Evolutionary conservation across 1,140 invertebrate genomes (phyloP).

Genomic region (Episyrphus balteatus): DNA sequence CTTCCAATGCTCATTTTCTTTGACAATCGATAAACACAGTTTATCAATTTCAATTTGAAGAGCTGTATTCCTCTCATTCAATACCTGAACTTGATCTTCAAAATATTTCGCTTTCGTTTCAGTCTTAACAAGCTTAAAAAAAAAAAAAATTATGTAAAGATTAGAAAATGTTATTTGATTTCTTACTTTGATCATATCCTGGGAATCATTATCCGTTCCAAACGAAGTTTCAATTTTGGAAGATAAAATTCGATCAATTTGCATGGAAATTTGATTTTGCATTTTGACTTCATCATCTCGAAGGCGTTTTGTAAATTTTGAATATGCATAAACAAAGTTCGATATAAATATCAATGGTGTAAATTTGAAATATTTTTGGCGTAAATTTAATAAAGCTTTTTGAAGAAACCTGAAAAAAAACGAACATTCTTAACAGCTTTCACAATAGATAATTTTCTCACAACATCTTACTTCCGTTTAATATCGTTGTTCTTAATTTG

Average conservation of each 20-base stretch:
- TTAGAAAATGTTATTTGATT: background rate
- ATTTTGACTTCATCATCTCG: slow-evolving; percentile 6
- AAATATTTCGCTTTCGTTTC: slow-evolving; percentile 24
- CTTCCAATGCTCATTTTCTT: slow-evolving; percentile 29
- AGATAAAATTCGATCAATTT: background rate
- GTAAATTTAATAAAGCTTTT: slow-evolving; percentile 9
- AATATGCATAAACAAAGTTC: slow-evolving; percentile 29
- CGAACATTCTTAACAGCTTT: no score
- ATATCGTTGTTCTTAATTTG: slow-evolving; percentile 19
- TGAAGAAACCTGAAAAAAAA: slow-evolving; percentile 24
- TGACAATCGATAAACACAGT: slow-evolving; percentile 14
- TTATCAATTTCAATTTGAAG: slow-evolving; percentile 18
- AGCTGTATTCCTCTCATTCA: slow-evolving; percentile 14
- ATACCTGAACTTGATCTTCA: slow-evolving; percentile 20
- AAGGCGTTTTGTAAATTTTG: slow-evolving; percentile 16
- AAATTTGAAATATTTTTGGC: slow-evolving; percentile 34
- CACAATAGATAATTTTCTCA: no score
- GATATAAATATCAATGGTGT: slow-evolving; percentile 33
- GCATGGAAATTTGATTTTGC: background rate
- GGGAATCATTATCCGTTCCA: slow-evolving; percentile 16
- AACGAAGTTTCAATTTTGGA: background rate
- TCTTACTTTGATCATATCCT: slow-evolving; percentile 21
- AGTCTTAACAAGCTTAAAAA: slow-evolving; percentile 19
- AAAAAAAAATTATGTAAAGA: background rate
- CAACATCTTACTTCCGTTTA: slow-evolving; percentile 20